A percentile compares a stretch with the other conserved stretches of the same genome.
Conservation (phyloP, 2,113 vertebrate species). For the Actinemys pallida region DNA sequence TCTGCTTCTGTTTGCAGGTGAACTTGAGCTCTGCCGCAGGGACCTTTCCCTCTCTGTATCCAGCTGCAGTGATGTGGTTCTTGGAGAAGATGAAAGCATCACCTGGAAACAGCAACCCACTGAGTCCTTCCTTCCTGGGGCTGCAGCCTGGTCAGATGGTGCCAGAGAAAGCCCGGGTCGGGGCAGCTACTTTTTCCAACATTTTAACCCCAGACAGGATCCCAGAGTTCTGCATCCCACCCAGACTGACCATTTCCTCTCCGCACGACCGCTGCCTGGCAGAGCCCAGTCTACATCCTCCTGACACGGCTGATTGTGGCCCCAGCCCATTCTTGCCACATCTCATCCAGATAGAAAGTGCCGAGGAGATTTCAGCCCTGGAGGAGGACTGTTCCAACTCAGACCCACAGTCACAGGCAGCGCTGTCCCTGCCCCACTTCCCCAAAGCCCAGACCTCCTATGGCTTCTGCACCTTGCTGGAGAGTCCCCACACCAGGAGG, state of each 20-base stretch:
- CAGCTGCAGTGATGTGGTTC: constrained; percentile 69
- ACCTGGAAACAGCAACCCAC: background rate
- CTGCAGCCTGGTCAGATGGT: constrained; percentile 16
- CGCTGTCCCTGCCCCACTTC: constrained; percentile 89
- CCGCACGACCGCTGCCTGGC: constrained; percentile 32
- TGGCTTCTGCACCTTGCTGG: constrained; percentile 89
- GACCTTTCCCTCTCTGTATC: background rate
- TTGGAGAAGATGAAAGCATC: constrained; percentile 69
- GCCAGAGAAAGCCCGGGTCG: background rate
- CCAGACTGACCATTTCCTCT: constrained; percentile 46
- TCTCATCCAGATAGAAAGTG: constrained; percentile 91
- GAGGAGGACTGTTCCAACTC: constrained; percentile 88
- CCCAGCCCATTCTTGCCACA: constrained; percentile 58
- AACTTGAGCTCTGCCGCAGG: background rate
- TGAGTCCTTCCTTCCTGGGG: background rate
- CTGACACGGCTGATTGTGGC: background rate
- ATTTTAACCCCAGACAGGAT: constrained; percentile 82
- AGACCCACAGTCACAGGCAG: constrained; percentile 90
- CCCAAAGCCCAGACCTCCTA: constrained; percentile 88
- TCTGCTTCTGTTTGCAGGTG: background rate
- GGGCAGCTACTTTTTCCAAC: constrained; percentile 65
- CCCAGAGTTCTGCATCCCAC: constrained; percentile 83
- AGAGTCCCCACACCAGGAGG: constrained; percentile 90
- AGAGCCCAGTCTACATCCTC: constrained; percentile 12
- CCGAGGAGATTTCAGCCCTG: constrained; percentile 77